These are phyloP conservation scores for Argopecten irradians DNA, from an alignment of 1,140 invertebrate species.

Conservation along the genomic window DNA sequence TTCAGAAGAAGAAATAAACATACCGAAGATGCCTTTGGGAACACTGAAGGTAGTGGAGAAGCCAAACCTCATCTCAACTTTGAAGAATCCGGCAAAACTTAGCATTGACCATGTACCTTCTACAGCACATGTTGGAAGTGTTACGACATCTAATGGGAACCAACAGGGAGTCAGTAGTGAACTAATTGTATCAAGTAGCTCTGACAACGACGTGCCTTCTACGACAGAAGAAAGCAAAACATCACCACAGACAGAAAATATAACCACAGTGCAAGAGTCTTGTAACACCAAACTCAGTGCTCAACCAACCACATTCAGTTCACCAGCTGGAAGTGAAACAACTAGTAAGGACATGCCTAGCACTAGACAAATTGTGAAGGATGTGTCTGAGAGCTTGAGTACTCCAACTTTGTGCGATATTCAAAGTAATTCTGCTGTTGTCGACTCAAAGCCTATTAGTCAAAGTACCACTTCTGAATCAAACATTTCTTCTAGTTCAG, in stretches of 20 bases:
- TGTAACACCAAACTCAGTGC: neutral
- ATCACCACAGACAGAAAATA: neutral
- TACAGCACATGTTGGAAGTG: neutral
- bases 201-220: neutral
- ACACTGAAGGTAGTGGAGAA: neutral
- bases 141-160: neutral
- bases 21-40: slow-evolving; percentile 1
- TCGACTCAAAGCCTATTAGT: neutral
- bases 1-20: neutral
- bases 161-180: neutral
- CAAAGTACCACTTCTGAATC: neutral
- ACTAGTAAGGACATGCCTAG: neutral
- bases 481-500: neutral
- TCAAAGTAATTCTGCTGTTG: neutral
- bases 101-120: neutral
- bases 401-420: neutral
- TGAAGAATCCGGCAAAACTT: neutral
- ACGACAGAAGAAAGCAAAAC: neutral
- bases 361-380: neutral
- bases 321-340: neutral
- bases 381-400: neutral
- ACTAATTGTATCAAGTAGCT: neutral
- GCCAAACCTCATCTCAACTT: neutral
- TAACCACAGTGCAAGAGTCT: neutral
- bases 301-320: neutral